Base-by-base conservation (phyloP, 2,888 invertebrate genomes). In the Macrostomum cliftonense region DNA sequence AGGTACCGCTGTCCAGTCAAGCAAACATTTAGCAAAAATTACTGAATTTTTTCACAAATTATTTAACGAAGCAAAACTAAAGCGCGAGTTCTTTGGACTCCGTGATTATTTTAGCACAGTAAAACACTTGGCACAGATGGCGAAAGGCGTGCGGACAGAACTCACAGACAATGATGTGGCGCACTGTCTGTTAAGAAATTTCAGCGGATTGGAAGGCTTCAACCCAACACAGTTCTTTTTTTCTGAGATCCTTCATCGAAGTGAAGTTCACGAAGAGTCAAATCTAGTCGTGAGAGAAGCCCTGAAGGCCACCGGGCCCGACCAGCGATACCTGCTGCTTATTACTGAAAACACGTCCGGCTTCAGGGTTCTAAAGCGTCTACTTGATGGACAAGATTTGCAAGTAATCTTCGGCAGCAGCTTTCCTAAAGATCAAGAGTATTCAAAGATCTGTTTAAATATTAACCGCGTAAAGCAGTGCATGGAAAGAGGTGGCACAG, bases 331-430 rank as follows among this genome's bases (percentile, higher is more conserved):
- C 21, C 2, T 50, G 4, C 16, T 50, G 17, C 14, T 50, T 16
- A 37, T 50, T 17, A 50, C 52, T 5, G 50, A 50, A 14, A 50
- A 50, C 20, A 14, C 21, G 12, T 50, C 50, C 19, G 50, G 51
- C 43, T 28, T 50, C 40, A 16, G 11, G n/a, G 36, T 52, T 13
- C 5, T 50, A n/a, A 28, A 50, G 5, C 14, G 13, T 21, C n/a
- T 45, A 2, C 20, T 21, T 13, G 14, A 4, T 7, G 14, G 11
- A 5, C 17, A 59, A 37, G 53, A 59, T 39, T 50, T 57, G 7
- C 54, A 57, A 14, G 59, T 60, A 44, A 61, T 65, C 43, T 64
- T 63, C 57, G 64, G 65, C 7, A 63, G 62, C 53, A 63, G 62
- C 52, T 65, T 64, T 49, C 60, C 59, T 1, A 59, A 59, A 45